Base-by-base conservation (phyloP, 2,113 vertebrate species). In the Lophochroa leadbeateri region DNA sequence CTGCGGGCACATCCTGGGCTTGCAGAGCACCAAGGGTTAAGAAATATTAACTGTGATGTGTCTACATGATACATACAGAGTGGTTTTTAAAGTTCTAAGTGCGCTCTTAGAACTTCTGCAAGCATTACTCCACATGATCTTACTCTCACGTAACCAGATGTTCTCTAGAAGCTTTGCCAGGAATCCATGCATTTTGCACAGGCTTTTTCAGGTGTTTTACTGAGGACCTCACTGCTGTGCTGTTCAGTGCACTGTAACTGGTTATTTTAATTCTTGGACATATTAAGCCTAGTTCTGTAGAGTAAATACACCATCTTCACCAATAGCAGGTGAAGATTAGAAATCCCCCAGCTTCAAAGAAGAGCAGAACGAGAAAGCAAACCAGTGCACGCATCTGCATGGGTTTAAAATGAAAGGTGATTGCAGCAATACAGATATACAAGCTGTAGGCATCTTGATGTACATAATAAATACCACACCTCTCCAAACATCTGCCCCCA, bases 371-470 rank as follows among this genome's bases (percentile, higher is more conserved):
- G 8, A 81, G 39, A 41, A 41, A 14, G 43, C 41, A 50, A n/a
- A 31, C 7, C 18, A 17, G 9, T 6, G 21, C 41, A 5, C 16
- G 3, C 1, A 0, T 8, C 15, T 8, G 43, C 7, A 1, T 6
- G 16, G 9, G 43, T 68, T 39, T 14, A 39, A 72, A 63, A 55
- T 14, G 11, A 28, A 46, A 64, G 20, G 35, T 19, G 49, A 7
- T 7, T 0, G 1, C 10, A 9, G 23, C 44, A 12, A 14, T n/a
- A 13, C 25, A 24, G 39, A 43, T 20, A 28, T 12, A 29, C 31
- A 7, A 35, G 8, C 44, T 23, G 14, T 31, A 50, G 27, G 61
- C 18, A 25, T 46, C 35, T 37, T 55, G 21, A 37, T 29, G 64
- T 82, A 21, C 50, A 24, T 47, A 65, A 53, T 43, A 71, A 65